A percentile compares a stretch with the other conserved stretches of the same genome.
Evolutionary conservation across 2,797 vertebrate species (phyloP).

Genomic region (Melanotaenia pygmaea): DNA sequence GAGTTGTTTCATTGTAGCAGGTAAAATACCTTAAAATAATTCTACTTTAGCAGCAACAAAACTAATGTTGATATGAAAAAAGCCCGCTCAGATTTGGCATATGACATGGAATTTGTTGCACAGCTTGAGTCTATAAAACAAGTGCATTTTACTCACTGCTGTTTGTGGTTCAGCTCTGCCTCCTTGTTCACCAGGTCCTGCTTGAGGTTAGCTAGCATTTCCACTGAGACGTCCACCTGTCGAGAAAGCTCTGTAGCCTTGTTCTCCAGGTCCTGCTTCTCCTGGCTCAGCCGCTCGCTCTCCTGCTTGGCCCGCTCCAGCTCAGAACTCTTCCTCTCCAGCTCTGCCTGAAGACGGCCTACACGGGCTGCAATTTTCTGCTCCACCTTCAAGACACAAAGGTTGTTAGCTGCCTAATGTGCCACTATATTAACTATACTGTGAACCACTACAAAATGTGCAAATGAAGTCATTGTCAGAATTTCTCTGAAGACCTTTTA

Average conservation of each 20-base stretch:
- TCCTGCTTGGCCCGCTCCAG: slow-evolving; percentile 96
- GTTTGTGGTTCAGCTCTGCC: slow-evolving; percentile 94
- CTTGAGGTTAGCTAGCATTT: slow-evolving; percentile 96
- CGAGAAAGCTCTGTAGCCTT: slow-evolving; percentile 93
- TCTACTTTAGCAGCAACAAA: too few relatives aligned
- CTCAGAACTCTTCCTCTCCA: slow-evolving; percentile 96
- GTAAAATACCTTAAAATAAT: too few relatives aligned
- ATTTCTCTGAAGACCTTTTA: too few relatives aligned
- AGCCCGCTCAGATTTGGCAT: not conserved
- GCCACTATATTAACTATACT: not conserved
- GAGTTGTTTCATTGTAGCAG: too few relatives aligned
- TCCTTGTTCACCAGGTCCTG: slow-evolving; percentile 98
- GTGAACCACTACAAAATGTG: not conserved
- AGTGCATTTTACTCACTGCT: slow-evolving; percentile 87
- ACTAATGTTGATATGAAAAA: not conserved
- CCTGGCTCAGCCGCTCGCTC: slow-evolving; percentile 90
- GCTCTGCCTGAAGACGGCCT: slow-evolving; percentile 93
- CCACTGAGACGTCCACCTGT: slow-evolving; percentile 98
- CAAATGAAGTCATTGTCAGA: not conserved
- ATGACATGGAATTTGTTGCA: not conserved
- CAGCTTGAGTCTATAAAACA: not conserved
- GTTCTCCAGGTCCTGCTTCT: slow-evolving; percentile 97
- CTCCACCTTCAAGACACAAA: slow-evolving; percentile 84
- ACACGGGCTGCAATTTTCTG: slow-evolving; percentile 97
- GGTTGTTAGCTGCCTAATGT: slow-evolving; percentile 12